Percentiles rank a stretch among this genome's conserved stretches.
phyloP scores from a whole-genome alignment of 2,888 invertebrate genomes.

The Julus scanicus region DNA sequence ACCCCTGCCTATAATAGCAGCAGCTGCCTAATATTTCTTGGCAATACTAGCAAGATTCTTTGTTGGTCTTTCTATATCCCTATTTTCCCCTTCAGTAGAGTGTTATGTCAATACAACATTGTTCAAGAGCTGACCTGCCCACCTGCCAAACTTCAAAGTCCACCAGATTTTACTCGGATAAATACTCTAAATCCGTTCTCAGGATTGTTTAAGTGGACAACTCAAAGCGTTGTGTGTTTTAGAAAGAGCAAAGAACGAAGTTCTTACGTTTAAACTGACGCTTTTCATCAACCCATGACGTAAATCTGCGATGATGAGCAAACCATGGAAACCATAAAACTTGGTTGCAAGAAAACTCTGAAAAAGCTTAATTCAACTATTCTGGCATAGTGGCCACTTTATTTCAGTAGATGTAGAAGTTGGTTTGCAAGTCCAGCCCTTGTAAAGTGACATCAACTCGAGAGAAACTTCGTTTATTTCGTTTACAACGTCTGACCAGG shows the following conservation, averaged over 20 bases:
- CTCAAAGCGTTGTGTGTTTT: not conserved
- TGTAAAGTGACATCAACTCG: not conserved
- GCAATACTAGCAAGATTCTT: not conserved
- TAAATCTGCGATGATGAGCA: not conserved
- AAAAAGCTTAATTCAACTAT: not conserved
- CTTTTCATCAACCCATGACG: not conserved
- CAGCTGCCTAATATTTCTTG: not conserved
- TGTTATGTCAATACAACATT: not conserved
- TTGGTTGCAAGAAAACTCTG: no score
- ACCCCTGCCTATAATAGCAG: not conserved
- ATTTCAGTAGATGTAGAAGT: not conserved
- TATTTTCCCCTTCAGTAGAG: not conserved
- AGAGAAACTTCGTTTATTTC: not conserved
- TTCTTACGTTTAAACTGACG: no score
- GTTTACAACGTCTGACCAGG: not conserved
- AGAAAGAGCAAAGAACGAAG: no score
- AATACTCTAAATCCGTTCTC: not conserved
- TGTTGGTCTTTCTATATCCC: not conserved
- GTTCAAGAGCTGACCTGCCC: not conserved
- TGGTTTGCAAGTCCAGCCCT: not conserved
- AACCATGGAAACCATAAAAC: not conserved
- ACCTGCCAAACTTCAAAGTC: not conserved
- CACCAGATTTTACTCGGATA: not conserved
- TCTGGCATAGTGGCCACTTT: not conserved
- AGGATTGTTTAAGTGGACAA: not conserved